Evolutionary conservation across 2,113 vertebrate species (phyloP), one percentile per base, ranked within the genome.

Genomic region (Hystrix cristata): DNA sequence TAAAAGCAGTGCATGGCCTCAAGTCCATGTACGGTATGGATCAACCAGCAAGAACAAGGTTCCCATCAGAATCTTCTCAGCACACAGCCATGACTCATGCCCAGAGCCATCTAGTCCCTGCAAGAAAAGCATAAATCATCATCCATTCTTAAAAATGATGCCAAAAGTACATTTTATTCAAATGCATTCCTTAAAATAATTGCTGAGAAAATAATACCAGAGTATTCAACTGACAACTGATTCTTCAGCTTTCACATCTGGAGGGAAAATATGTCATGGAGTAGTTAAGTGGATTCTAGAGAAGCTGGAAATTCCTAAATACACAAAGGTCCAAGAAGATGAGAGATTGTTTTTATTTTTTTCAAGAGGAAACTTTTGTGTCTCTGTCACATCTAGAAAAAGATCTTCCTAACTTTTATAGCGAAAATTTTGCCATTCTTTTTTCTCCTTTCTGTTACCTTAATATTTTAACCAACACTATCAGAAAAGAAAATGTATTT

Each of bases 111-210:
- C 98, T 98, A 98, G 97, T 98, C 97, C 98, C 95, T 98, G 95
- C 97, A 98, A 97, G 98, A 98, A 98, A 98, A 97, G 95, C 98
- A 98, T 98, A 99, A 98, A 98, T 98, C 98, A 98, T 98, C 98
- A 98, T 98, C 98, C 98, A 96, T 98, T 99, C 97, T 98, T 97
- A 97, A 98, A 98, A 97, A 98, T 89, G 94, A 97, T 98, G 74
- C 97, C 97, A 98, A 98, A 97, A 98, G 84, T 96, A 96, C 98
- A 96, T 98, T 98, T 98, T 97, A 98, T 98, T 98, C 98, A 98
- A 99, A 98, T 98, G 91, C 90, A 97, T 97, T 98, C 96, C 97
- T 98, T 98, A 98, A 98, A 98, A 97, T 97, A 98, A 98, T 97
- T 80, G 96, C 97, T 98, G 97, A 97, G 94, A 97, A 98, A 90